These are phyloP conservation scores for Asteroscopus sphinx DNA, from an alignment of 2,888 invertebrate genomes.

Conservation along the genomic window DNA sequence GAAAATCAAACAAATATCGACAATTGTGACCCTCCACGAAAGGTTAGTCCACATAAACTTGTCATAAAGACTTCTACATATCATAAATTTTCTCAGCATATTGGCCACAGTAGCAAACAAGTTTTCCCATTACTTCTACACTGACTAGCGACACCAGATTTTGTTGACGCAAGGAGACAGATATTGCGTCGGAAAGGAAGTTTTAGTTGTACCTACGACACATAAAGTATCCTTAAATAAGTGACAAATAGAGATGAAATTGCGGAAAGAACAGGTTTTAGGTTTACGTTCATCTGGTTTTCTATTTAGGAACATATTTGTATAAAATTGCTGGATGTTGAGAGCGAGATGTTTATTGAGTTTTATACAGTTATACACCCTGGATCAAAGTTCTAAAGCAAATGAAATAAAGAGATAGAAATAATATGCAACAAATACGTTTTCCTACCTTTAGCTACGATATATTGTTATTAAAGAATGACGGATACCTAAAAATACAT, in stretches of 20 bases:
- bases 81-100: slow-evolving; percentile 59
- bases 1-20: slow-evolving; percentile 46
- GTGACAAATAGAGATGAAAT: slow-evolving; percentile 16
- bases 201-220: slow-evolving; percentile 21
- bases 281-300: slow-evolving; percentile 7
- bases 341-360: too few relatives aligned
- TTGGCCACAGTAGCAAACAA: slow-evolving; percentile 71
- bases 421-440: neutral
- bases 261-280: slow-evolving; percentile 9
- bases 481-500: slow-evolving; percentile 13
- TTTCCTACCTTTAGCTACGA: too few relatives aligned
- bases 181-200: slow-evolving; percentile 31
- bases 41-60: slow-evolving; percentile 59
- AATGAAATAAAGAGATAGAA: neutral
- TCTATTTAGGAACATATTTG: neutral
- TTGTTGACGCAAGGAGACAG: slow-evolving; percentile 47
- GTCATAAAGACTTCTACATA: slow-evolving; percentile 57
- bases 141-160: slow-evolving; percentile 57
- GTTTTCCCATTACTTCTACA: slow-evolving; percentile 80
- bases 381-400: neutral
- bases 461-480: neutral
- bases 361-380: too few relatives aligned
- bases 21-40: slow-evolving; percentile 49
- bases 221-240: slow-evolving; percentile 31
- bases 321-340: too few relatives aligned